Evolutionary conservation across 1,140 invertebrate genomes (phyloP), one percentile per base, ranked within the genome.

Genomic region (Orussus abietinus): DNA sequence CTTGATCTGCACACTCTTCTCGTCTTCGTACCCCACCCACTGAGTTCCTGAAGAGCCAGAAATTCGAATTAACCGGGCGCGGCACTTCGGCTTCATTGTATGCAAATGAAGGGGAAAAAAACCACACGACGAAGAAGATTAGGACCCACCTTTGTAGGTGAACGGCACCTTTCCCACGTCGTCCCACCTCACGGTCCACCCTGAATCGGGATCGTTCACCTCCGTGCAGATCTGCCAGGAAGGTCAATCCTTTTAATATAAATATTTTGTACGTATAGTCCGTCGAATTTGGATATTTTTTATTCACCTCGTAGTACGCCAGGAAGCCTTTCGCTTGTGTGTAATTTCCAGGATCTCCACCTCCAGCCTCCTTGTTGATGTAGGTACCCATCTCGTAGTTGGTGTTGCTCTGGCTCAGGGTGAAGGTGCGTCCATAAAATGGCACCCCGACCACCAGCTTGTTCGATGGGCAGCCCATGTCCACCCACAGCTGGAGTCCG

Each of bases 1-100:
- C 71, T 94, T 94, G 34, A 89, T 86, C 52, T 87, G 82, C 1
- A 93, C 70, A 56, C 86, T 88, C 49, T 79, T 75, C 3, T 75
- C 69, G 58, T 93, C 83, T 64, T 96, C 93, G 59, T 92, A 96
- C 9, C 92, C 91, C 14, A 95, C 85, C 92, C 92, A 95, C 59
- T 93, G 90, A 1, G 83, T 89, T 28, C 75, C 79, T 80, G 32
- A 3, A 41, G 42, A 21, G n/a, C n/a, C n/a, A 26, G 25, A 35
- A 38, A 47, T 34, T 29, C 9, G 34, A 32, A n/a, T n/a, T n/a
- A n/a, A n/a, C n/a, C n/a, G n/a, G n/a, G n/a, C n/a, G n/a, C n/a
- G n/a, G n/a, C n/a, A n/a, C n/a, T n/a, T n/a, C n/a, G n/a, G n/a
- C n/a, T n/a, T n/a, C n/a, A 36, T 36, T 36, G 34, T 19, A 36